Evolutionary conservation across 2,888 invertebrate species (phyloP), one percentile per base, ranked within the genome.

Genomic region (Embidobia sp.): DNA sequence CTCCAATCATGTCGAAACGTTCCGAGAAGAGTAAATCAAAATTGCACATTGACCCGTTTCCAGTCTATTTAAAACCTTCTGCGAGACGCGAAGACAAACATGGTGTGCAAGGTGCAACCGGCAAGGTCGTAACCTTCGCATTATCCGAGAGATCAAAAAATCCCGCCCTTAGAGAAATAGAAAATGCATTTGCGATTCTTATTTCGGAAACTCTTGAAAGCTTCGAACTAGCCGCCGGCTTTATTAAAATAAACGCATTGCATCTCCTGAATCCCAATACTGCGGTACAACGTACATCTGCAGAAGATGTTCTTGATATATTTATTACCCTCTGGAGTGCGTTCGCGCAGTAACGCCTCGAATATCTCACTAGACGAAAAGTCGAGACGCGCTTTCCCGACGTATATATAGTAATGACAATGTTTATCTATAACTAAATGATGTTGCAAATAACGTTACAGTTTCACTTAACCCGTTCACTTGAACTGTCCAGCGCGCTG

Each of bases 31-130:
- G 16, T 61, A 70, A 44, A 61, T 61, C 46, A 35, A 70, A 63
- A 63, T 31, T 72, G 53, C 53, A 46, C 53, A 61, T 72, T 72
- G 70, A 72, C 70, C 70, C 26, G 49, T 46, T 72, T 72, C 10
- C 53, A 37, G 8, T 59, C 70, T 72, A 72, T 72, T 72, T 72
- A 72, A 72, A 72, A 53, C 48, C 8, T 22, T 35, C 44, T 31
- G 40, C 33, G 44, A 59, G 35, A 59, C 55, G n/a, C 19, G 10
- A 26, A 57, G 33, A 37, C 51, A 22, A 67, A 57, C 40, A 48
- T 49, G 31, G 48, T 49, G 49, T 16, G 11, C 35, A 18, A 35
- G 46, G 37, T 18, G 22, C 46, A 46, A 66, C 46, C 48, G 48
- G 19, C 48, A 67, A 57, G 57, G 67, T 49, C 31, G 31, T 40